Conservation (phyloP, 2,888 invertebrate genomes). For the Drosophila eohydei region DNA sequence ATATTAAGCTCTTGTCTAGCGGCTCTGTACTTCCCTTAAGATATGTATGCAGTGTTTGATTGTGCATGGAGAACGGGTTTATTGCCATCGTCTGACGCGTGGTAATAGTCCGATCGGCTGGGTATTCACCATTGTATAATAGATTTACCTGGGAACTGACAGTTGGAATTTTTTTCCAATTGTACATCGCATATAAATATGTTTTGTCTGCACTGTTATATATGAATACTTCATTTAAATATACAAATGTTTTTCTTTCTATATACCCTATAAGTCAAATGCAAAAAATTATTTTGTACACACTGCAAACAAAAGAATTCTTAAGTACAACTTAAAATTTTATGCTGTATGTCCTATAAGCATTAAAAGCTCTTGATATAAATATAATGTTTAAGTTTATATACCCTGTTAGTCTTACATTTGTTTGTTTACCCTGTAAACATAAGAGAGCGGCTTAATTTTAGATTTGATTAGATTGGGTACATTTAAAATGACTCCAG, state of each 20-base stretch:
- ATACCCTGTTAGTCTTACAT: background rate
- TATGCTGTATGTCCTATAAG: background rate
- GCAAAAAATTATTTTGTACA: background rate
- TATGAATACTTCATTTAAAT: too few species aligned
- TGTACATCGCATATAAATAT: background rate
- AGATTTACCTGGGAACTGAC: background rate
- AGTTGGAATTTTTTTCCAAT: background rate
- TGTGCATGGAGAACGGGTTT: constrained; percentile 14
- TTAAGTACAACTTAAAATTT: background rate
- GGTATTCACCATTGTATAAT: background rate
- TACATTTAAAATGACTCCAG: background rate
- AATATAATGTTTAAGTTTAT: background rate
- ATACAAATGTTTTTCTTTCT: too few species aligned
- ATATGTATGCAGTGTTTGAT: background rate
- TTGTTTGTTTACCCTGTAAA: background rate
- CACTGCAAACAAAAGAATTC: background rate
- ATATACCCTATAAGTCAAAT: too few species aligned
- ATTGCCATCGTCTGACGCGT: constrained; percentile 1
- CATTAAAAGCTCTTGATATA: too few species aligned
- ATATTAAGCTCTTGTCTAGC: constrained; percentile 14
- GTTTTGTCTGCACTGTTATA: too few species aligned
- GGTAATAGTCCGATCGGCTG: background rate
- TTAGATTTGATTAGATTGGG: background rate
- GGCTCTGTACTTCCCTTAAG: constrained; percentile 12
- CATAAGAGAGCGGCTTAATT: background rate